Percentiles rank a stretch among this genome's conserved stretches.
phyloP scores from a whole-genome alignment of 2,113 vertebrate species.

The Caracal caracal region DNA sequence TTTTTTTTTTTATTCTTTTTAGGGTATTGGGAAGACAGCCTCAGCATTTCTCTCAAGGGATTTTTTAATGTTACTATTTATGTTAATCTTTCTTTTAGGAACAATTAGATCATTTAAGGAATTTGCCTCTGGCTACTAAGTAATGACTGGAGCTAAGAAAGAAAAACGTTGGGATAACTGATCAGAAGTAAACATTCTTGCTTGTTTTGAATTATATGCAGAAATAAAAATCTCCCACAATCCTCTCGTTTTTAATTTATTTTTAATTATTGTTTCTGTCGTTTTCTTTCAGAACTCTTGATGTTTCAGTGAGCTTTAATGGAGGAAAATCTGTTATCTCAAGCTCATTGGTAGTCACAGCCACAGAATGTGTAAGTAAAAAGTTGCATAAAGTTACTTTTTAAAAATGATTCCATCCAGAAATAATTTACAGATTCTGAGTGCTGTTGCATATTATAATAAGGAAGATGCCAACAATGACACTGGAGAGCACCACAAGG shows the following conservation, averaged over 20 bases:
- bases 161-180: background rate
- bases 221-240: background rate
- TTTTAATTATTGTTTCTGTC: conserved; percentile 21
- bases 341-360: conserved; percentile 89
- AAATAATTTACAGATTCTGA: background rate
- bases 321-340: conserved; percentile 91
- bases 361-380: conserved; percentile 94
- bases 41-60: background rate
- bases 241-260: background rate
- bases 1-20: background rate
- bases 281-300: conserved; percentile 89
- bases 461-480: background rate
- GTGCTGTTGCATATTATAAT: background rate
- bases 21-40: conserved; percentile 1
- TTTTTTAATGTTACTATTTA: background rate
- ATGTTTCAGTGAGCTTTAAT: conserved; percentile 94
- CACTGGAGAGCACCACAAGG: background rate
- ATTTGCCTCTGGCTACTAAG: background rate
- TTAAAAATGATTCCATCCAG: background rate
- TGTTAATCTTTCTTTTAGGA: background rate
- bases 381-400: background rate
- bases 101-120: background rate
- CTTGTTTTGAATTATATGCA: background rate
- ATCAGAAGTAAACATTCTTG: background rate
- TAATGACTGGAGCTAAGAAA: background rate